Evolutionary conservation across 1,140 invertebrate species (phyloP).

Genomic region (Ostrea denselamellosa): DNA sequence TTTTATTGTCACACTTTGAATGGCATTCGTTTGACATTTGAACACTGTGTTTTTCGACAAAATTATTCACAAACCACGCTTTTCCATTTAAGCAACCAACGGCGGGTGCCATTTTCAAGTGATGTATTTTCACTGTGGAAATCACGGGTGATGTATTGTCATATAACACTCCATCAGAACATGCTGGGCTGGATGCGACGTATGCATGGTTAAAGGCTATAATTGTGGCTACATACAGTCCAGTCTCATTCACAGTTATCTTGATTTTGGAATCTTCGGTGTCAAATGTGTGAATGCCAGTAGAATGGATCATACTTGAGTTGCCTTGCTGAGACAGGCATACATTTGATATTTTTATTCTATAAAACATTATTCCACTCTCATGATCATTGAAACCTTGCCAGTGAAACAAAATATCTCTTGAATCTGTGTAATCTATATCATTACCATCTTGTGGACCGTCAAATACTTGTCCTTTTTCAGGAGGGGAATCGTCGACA

Average conservation of each 20-base stretch:
- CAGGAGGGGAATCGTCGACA: conserved; percentile 63
- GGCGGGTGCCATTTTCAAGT: conserved; percentile 40
- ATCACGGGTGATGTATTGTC: conserved; percentile 59
- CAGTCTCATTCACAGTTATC: background rate
- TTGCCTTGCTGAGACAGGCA: conserved; percentile 48
- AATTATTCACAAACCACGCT: conserved; percentile 53
- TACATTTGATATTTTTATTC: conserved; percentile 44
- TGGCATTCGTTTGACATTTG: background rate
- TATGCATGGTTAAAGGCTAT: conserved; percentile 63
- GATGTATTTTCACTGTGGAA: conserved; percentile 48
- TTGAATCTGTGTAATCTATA: conserved; percentile 57
- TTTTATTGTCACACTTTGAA: background rate
- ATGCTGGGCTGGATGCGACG: conserved; percentile 56
- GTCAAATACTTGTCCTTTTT: conserved; percentile 56
- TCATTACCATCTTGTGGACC: conserved; percentile 53
- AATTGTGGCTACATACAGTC: conserved; percentile 52
- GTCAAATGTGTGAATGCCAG: too few species aligned
- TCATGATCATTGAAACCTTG: conserved; percentile 62
- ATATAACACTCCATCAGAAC: conserved; percentile 63
- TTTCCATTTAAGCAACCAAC: conserved; percentile 54
- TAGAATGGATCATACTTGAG: background rate
- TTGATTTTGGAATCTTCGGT: background rate
- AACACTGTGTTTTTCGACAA: conserved; percentile 38
- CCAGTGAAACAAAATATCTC: conserved; percentile 51
- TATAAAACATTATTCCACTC: conserved; percentile 60